Conservation (phyloP, 2,113 vertebrate genomes). For the Sialia sialis region DNA sequence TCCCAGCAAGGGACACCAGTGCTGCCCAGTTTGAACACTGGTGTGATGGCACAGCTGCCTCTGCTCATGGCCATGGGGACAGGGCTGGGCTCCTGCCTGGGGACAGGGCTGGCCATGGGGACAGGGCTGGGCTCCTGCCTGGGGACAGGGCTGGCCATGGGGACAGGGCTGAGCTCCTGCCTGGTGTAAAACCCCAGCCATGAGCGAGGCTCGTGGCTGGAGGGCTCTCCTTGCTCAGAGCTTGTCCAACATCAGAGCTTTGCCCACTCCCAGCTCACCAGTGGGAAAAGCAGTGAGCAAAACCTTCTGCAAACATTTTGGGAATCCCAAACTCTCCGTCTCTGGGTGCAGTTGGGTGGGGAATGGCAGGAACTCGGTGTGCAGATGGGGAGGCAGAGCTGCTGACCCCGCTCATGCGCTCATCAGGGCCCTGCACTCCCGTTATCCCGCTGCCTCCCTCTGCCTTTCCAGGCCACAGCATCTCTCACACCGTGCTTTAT, state of each 20-base stretch:
- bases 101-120: neutral
- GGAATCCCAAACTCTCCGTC: neutral
- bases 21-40: neutral
- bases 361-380: accelerated
- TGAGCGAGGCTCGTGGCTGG: accelerated
- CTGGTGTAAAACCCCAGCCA: neutral
- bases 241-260: neutral
- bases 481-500: neutral
- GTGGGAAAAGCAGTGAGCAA: neutral
- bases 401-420: neutral
- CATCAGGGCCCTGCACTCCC: neutral
- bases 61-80: neutral
- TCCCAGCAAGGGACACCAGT: neutral
- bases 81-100: neutral
- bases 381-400: accelerated
- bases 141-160: too few species aligned
- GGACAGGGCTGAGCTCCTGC: neutral
- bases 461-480: neutral
- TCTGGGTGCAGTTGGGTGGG: accelerated
- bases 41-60: neutral
- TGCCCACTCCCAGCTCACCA: neutral
- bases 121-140: neutral
- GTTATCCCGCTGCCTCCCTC: neutral
- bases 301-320: neutral
- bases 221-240: neutral